A percentile compares a stretch with the other conserved stretches of the same genome.
Evolutionary conservation across 2,888 invertebrate genomes (phyloP).

Genomic region (Leucophora obtusa): DNA sequence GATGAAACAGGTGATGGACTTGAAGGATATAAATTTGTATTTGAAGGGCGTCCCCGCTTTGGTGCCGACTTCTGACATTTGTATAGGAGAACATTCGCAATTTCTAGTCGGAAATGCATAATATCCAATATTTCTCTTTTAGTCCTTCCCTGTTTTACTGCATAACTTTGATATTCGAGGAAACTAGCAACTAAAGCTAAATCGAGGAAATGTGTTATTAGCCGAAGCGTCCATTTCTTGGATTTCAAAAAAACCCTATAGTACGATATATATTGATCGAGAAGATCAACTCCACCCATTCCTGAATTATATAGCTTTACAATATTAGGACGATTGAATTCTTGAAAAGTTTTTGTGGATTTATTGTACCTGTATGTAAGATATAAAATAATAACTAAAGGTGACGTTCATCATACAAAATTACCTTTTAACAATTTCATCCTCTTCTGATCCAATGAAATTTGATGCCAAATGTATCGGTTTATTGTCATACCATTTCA

Average conservation of each 20-base stretch:
- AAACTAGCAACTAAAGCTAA: no score
- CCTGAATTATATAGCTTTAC: constrained; percentile 25
- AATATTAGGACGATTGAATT: constrained; percentile 28
- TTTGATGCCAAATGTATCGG: constrained; percentile 45
- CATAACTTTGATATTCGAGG: no score
- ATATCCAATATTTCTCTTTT: constrained; percentile 12
- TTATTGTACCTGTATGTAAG: constrained; percentile 24
- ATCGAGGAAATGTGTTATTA: no score
- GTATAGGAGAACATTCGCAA: constrained; percentile 17
- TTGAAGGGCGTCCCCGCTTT: no score
- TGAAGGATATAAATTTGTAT: no score
- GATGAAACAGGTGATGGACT: no score
- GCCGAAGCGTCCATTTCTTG: constrained; percentile 34
- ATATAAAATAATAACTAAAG: no score
- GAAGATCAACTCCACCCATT: constrained; percentile 50
- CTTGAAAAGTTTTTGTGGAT: neutral
- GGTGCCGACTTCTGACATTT: no score
- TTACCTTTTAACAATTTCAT: constrained; percentile 36
- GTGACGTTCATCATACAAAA: neutral
- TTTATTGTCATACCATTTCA: constrained; percentile 45
- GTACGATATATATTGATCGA: constrained; percentile 44
- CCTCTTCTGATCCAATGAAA: constrained; percentile 38
- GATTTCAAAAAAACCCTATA: constrained; percentile 40
- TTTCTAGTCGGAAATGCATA: constrained; percentile 28
- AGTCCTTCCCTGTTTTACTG: constrained; percentile 15